These are phyloP conservation scores for Arctopsyche grandis DNA, from an alignment of 1,140 invertebrate species.

Conservation along the genomic window DNA sequence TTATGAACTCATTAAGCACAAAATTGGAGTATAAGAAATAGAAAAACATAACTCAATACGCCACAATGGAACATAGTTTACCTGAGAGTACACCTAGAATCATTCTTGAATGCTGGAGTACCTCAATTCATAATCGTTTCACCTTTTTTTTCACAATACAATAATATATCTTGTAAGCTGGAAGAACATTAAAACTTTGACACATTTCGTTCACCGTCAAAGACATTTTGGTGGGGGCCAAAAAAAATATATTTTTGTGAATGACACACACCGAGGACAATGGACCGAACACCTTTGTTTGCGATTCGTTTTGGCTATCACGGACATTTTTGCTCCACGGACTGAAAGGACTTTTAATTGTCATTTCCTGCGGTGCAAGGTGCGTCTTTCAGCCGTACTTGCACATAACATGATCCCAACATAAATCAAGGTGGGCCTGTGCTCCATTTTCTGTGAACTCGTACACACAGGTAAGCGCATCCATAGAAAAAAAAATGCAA, in stretches of 20 bases:
- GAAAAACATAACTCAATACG: neutral
- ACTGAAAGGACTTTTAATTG: conserved; percentile 50
- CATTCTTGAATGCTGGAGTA: conserved; percentile 27
- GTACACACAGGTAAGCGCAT: neutral
- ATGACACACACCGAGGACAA: conserved; percentile 47
- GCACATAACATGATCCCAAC: conserved; percentile 10
- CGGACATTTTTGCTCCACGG: conserved; percentile 39
- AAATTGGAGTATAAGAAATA: no score
- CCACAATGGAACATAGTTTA: conserved; percentile 16
- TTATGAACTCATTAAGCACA: no score
- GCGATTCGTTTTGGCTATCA: conserved; percentile 47
- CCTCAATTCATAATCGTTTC: conserved; percentile 48
- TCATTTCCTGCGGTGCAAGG: conserved; percentile 55
- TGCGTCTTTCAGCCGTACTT: conserved; percentile 47
- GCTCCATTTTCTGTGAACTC: conserved; percentile 1
- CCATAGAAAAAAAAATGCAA: neutral
- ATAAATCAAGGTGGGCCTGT: conserved; percentile 49
- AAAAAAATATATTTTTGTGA: conserved; percentile 53
- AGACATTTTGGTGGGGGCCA: conserved; percentile 22
- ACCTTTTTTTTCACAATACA: conserved; percentile 45
- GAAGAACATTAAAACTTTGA: conserved; percentile 51
- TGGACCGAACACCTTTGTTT: conserved; percentile 40
- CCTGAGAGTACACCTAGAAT: conserved; percentile 10
- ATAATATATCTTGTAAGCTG: conserved; percentile 54
- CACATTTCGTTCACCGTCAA: conserved; percentile 53